phyloP scores from a whole-genome alignment of 2,888 invertebrate species.

The Brenthis hecate region DNA sequence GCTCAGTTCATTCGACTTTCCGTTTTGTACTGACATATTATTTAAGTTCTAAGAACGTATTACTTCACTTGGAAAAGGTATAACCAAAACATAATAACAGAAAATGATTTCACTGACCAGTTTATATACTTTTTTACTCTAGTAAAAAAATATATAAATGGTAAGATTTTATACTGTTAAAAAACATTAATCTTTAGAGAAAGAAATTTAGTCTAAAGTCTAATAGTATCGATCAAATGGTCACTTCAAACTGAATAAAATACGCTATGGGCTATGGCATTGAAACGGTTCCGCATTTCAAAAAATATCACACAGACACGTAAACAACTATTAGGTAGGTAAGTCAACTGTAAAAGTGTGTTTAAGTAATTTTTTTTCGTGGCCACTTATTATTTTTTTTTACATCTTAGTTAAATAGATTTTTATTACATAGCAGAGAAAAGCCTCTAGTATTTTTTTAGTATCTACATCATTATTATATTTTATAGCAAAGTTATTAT shows the following conservation, averaged over 20 bases:
- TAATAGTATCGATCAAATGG: background rate
- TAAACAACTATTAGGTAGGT: background rate
- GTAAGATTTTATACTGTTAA: background rate
- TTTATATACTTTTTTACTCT: background rate
- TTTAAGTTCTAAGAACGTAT: too few relatives aligned
- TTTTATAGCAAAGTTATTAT: too few relatives aligned
- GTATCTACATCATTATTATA: too few relatives aligned
- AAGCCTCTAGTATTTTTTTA: too few relatives aligned
- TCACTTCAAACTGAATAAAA: background rate
- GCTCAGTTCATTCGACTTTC: background rate
- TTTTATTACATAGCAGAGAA: too few relatives aligned
- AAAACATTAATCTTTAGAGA: background rate
- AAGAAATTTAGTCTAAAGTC: background rate
- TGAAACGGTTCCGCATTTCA: constrained; percentile 1
- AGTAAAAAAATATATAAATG: too few relatives aligned
- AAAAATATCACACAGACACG: background rate
- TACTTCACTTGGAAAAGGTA: too few relatives aligned
- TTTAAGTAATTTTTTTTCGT: background rate
- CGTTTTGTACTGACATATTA: too few relatives aligned
- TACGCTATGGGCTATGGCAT: background rate
- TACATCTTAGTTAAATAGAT: too few relatives aligned
- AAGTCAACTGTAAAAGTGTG: background rate
- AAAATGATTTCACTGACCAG: too few relatives aligned
- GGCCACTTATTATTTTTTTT: too few relatives aligned
- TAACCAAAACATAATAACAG: too few relatives aligned